Evolutionary conservation across 2,888 invertebrate genomes (phyloP).

Genomic region (Anarsia innoxiella): DNA sequence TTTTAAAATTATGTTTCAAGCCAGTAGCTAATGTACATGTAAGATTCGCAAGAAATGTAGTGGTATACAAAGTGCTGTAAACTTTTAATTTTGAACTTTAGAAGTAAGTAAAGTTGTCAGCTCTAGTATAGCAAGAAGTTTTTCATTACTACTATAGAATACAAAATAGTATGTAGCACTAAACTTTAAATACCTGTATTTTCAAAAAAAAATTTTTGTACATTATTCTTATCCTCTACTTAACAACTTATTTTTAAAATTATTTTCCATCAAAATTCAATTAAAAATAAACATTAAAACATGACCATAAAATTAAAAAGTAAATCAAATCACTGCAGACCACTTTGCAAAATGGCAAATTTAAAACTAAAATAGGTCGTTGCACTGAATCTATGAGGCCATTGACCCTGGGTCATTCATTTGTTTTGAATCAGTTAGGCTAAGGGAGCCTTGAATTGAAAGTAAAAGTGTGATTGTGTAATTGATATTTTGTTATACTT

Average conservation of each 20-base stretch:
- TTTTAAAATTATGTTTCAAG: too few species aligned
- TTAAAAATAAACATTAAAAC: not conserved
- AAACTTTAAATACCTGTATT: not conserved
- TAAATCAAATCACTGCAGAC: slow-evolving; percentile 5
- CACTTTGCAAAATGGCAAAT: slow-evolving; percentile 29
- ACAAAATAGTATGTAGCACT: too few species aligned
- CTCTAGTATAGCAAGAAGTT: not conserved
- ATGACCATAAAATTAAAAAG: slow-evolving; percentile 1
- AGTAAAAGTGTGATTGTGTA: slow-evolving; percentile 27
- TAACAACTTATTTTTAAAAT: too few species aligned
- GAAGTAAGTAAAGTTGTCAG: too few species aligned
- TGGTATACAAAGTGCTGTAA: too few species aligned
- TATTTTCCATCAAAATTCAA: not conserved
- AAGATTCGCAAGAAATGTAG: too few species aligned
- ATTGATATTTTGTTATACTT: slow-evolving; percentile 39
- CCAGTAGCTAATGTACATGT: too few species aligned
- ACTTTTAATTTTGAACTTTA: too few species aligned
- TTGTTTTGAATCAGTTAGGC: slow-evolving; percentile 61
- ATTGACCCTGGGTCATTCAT: slow-evolving; percentile 52
- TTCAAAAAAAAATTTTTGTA: slow-evolving; percentile 4
- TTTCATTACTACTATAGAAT: not conserved
- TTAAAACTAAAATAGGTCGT: slow-evolving; percentile 56
- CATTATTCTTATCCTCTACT: not conserved
- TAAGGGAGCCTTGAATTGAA: slow-evolving; percentile 32
- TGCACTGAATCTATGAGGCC: slow-evolving; percentile 54